These are phyloP conservation scores for Trichonephila clavata DNA, from an alignment of 1,140 invertebrate species.

Conservation along the genomic window DNA sequence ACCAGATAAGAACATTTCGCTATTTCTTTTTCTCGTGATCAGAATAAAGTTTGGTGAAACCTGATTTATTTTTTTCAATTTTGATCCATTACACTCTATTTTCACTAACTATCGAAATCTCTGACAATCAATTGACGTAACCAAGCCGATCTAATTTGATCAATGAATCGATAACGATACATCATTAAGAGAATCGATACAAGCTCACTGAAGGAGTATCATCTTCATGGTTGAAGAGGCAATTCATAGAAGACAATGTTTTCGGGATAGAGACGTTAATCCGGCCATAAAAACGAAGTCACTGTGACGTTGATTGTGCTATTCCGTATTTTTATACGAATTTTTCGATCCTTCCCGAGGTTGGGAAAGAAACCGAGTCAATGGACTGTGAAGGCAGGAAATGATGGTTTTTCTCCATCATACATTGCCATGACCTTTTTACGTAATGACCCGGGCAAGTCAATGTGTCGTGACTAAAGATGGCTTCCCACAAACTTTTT, in stretches of 20 bases:
- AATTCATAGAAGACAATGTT: neutral
- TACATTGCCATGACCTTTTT: constrained; percentile 28
- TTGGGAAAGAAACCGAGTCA: neutral
- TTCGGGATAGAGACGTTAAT: neutral
- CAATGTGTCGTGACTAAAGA: constrained; percentile 43
- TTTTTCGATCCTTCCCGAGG: neutral
- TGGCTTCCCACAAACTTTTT: neutral
- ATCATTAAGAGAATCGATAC: neutral
- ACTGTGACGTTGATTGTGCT: neutral
- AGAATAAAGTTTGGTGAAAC: no score
- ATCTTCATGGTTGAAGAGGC: neutral
- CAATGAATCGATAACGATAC: neutral
- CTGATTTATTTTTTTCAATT: no score
- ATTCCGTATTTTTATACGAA: neutral
- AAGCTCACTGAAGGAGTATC: neutral
- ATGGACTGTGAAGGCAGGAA: constrained; percentile 54
- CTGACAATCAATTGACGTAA: no score
- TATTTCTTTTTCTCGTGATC: no score
- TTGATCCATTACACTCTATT: no score
- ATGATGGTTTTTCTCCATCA: neutral
- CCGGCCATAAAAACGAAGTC: constrained; percentile 50
- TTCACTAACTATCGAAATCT: no score
- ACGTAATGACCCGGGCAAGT: constrained; percentile 44
- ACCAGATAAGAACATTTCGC: no score
- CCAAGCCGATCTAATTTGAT: neutral